Base-by-base conservation (phyloP, 2,888 invertebrate species). In the Epirrita christyi region DNA sequence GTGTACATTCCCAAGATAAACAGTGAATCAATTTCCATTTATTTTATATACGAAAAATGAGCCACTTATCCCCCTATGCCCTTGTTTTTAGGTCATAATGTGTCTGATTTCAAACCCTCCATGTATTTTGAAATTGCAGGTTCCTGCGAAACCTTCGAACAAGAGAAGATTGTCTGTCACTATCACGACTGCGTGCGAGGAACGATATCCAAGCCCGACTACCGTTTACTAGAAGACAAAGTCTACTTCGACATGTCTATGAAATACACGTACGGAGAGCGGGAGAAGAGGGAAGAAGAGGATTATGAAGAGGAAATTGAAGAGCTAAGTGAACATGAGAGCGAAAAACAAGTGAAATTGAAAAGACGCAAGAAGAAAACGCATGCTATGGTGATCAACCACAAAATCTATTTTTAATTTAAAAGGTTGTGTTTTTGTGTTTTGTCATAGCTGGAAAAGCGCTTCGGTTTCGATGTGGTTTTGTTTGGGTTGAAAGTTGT, bases 121-220 rank as follows among this genome's bases (percentile, higher is more conserved):
- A 7, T n/a, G n/a, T n/a, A n/a, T 36, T 36, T 11, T 36, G 6
- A 11, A 54, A 13, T 68, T 67, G 2, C 92, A 73, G 94, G 94
- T 21, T 94, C 94, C 1, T 93, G 94, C 51, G 94, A 94, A 76
- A 94, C 94, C 0, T 88, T 88, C 53, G 93, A 93, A 59, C 94
- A 94, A 75, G 94, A 94, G 66, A 92, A 92, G 59, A 89, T 91
- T n/a, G 93, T 94, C 0, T 85, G 89, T 42, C 83, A 86, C 58
- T 95, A 94, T 76, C 92, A 93, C 74, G 94, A 94, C 73, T 93
- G 92, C 65, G 72, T 94, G 8, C 80, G 93, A 45, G 92, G 91
- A 0, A 91, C 90, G 0, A 68, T 90, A 0, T 67, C 77, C 0
- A 88, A 85, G 56, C 85, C 88, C 0, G 91, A 92, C 69, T 92